Evolutionary conservation across 1,140 invertebrate genomes (phyloP), one percentile per base, ranked within the genome.

Genomic region (Phocides pigmalion): DNA sequence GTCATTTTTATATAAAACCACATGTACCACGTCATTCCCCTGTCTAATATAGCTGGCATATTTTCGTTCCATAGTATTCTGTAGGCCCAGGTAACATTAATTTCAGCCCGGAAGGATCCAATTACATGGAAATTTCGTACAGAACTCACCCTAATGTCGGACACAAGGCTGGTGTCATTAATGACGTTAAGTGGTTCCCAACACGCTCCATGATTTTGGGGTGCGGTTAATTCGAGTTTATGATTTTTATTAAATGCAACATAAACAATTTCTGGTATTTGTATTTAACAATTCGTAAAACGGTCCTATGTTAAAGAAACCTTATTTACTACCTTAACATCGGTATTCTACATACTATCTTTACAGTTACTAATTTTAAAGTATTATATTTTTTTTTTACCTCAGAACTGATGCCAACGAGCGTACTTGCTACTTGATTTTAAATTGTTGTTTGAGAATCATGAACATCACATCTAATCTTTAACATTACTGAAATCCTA

Each of bases 41-140:
- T 32, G 15, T 15, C 2, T 20, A 39, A 56, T 56, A 56, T 54
- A 22, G 20, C 12, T 14, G n/a, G 37, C 2, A 56, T 41, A 42
- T 15, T 42, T 42, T 4, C 41, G 16, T 5, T 54, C 11, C 35
- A n/a, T 32, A 41, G 22, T n/a, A n/a, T n/a, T n/a, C n/a, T n/a
- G n/a, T 32, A 32, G 22, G 22, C 15, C 3, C 54, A 17, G 22
- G 35, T 44, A 58, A 46, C 22, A 39, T 58, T 51, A 39, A 39
- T 39, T 58, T 42, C 12, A 25, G n/a, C 20, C 14, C 14, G 11
- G 22, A 12, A 17, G 32, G 42, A 44, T 42, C 39, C 54, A 58
- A 58, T 58, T 58, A 58, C 54, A 58, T 58, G 54, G 54, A 58
- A 58, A 58, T 58, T 58, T 58, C 41, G 35, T 35, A 32, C 39